A percentile compares a stretch with the other conserved stretches of the same genome.
Conservation (phyloP, 2,888 invertebrate genomes). For the Reticulitermes lucifugus region DNA sequence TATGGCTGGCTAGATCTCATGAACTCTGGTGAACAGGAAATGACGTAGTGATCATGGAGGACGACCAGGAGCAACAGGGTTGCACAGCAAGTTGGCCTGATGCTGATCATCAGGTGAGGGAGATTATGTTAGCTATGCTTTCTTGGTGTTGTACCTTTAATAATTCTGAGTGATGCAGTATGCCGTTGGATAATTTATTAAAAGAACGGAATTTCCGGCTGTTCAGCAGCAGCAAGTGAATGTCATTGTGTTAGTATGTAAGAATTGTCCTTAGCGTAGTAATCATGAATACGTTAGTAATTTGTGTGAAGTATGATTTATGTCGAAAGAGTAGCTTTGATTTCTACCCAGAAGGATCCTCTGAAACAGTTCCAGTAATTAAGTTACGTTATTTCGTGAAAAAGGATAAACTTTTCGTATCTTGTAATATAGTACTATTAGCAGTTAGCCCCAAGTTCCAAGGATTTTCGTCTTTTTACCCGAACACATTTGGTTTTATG, state of each 20-base stretch:
- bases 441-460: too few species aligned
- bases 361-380: not conserved
- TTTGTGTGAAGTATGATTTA: too few species aligned
- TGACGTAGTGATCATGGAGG: conserved; percentile 52
- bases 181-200: not conserved
- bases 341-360: not conserved
- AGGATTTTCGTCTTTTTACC: too few species aligned
- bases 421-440: too few species aligned
- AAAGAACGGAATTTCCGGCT: not conserved
- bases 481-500: too few species aligned
- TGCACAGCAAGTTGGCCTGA: conserved; percentile 61
- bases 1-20: not conserved
- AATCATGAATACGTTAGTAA: too few species aligned
- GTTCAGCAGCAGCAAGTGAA: not conserved
- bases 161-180: not conserved
- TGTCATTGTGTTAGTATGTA: not conserved
- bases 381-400: too few species aligned
- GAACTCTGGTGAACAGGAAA: not conserved
- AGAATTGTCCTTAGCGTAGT: too few species aligned
- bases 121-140: not conserved
- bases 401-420: too few species aligned
- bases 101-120: conserved; percentile 60
- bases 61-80: conserved; percentile 58
- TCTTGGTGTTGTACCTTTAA: not conserved
- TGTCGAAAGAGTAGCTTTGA: not conserved